phyloP scores from a whole-genome alignment of 2,797 vertebrate genomes.

The Sebastes dallii region DNA sequence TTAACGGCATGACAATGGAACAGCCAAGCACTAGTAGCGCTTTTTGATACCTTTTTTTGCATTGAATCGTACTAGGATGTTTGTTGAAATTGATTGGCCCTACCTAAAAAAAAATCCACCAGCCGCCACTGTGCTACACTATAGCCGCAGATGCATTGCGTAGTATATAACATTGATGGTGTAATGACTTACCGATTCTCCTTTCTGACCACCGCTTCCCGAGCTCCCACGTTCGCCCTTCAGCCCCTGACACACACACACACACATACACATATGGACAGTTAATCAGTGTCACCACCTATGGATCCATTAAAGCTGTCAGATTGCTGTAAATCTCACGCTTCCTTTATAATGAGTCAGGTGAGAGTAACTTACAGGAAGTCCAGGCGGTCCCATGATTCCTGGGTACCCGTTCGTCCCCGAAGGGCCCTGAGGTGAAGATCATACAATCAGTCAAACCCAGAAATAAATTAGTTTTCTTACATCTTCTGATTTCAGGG shows the following conservation, averaged over 20 bases:
- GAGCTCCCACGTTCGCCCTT: conserved; percentile 91
- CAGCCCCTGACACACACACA: conserved; percentile 83
- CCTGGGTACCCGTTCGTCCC: conserved; percentile 93
- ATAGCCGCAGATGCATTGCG: background rate
- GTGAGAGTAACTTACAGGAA: conserved; percentile 85
- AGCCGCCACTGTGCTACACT: too few relatives aligned
- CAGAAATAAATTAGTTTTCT: conserved; percentile 33
- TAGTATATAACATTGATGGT: background rate
- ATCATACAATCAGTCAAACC: conserved; percentile 53
- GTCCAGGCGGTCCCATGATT: conserved; percentile 89
- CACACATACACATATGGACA: conserved; percentile 43
- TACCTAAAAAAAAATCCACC: too few relatives aligned
- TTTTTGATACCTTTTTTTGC: too few relatives aligned
- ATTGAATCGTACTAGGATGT: too few relatives aligned
- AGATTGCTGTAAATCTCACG: conserved; percentile 20
- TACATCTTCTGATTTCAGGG: background rate
- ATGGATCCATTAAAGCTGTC: conserved; percentile 21
- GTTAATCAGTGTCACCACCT: conserved; percentile 17
- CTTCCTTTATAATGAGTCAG: conserved; percentile 31
- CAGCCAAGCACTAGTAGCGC: too few relatives aligned
- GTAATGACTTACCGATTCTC: conserved; percentile 88
- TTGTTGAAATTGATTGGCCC: too few relatives aligned
- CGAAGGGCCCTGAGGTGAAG: conserved; percentile 85
- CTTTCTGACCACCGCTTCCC: conserved; percentile 87
- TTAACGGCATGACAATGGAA: too few relatives aligned